These are phyloP conservation scores for Ameiurus melas DNA, from an alignment of 2,113 vertebrate species.

Conservation along the genomic window DNA sequence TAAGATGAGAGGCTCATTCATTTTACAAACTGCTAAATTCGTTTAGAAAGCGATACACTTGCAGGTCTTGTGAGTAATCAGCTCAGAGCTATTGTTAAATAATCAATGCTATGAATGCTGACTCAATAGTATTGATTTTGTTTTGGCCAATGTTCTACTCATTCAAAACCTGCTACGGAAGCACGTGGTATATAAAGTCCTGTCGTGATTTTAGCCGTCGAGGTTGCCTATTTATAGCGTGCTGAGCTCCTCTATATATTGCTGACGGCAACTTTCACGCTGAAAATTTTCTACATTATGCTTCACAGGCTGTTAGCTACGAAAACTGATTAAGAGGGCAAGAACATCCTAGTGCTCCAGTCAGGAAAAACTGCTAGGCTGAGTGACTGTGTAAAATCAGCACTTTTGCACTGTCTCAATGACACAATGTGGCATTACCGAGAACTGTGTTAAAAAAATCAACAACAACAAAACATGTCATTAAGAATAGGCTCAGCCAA, in stretches of 20 bases:
- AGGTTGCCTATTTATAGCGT: slow-evolving; percentile 1
- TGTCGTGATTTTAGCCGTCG: background rate
- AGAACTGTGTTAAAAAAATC: background rate
- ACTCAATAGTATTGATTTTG: slow-evolving; percentile 48
- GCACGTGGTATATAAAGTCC: background rate
- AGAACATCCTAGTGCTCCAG: slow-evolving; percentile 8
- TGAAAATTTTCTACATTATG: slow-evolving; percentile 33
- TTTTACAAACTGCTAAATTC: slow-evolving; percentile 40
- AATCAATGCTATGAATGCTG: slow-evolving; percentile 42
- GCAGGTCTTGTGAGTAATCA: slow-evolving; percentile 17
- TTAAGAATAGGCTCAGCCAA: background rate
- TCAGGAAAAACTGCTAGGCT: slow-evolving; percentile 3
- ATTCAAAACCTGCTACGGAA: background rate
- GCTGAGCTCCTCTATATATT: background rate
- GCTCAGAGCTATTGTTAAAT: slow-evolving; percentile 34
- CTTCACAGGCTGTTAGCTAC: slow-evolving; percentile 36
- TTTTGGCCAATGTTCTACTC: slow-evolving; percentile 25
- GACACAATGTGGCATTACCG: background rate
- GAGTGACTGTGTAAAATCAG: slow-evolving; percentile 22
- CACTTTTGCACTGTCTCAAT: slow-evolving; percentile 3
- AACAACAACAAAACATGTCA: slow-evolving; percentile 11
- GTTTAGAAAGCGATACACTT: slow-evolving; percentile 47
- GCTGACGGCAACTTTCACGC: slow-evolving; percentile 27
- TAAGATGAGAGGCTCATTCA: slow-evolving; percentile 48
- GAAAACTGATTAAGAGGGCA: slow-evolving; percentile 44